Conservation (phyloP, 2,797 vertebrate genomes). For the Pygocentrus nattereri region DNA sequence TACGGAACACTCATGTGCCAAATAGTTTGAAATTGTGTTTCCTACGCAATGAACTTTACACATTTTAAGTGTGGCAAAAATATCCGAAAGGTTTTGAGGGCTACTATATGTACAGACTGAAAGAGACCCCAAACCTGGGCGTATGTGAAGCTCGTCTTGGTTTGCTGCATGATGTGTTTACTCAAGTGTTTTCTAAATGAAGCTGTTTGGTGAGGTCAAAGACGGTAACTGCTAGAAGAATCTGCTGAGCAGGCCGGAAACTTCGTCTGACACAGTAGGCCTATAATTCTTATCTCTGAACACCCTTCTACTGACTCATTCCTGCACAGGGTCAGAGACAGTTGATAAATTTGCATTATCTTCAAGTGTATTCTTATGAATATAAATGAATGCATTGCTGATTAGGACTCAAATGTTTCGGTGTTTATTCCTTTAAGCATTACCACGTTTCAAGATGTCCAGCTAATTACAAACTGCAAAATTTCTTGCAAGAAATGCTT, state of each 20-base stretch:
- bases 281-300: conserved; percentile 13
- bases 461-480: not conserved
- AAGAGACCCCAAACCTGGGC: not conserved
- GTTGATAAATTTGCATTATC: not conserved
- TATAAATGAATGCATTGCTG: not conserved
- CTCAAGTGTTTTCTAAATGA: conserved; percentile 15
- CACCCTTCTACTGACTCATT: conserved; percentile 37
- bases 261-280: not conserved
- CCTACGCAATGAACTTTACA: too few relatives aligned
- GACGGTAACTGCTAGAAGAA: conserved; percentile 34
- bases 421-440: not conserved
- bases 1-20: too few relatives aligned
- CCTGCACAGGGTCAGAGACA: not conserved
- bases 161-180: not conserved
- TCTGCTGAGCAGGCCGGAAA: conserved; percentile 42
- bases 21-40: too few relatives aligned
- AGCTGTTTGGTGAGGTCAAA: conserved; percentile 27
- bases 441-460: not conserved
- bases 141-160: not conserved
- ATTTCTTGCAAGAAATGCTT: too few relatives aligned
- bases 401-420: not conserved
- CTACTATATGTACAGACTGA: not conserved
- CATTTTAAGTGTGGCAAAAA: too few relatives aligned
- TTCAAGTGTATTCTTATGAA: not conserved
- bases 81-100: too few relatives aligned